These are phyloP conservation scores for Sinocyclocheilus maitianheensis DNA, from an alignment of 2,113 vertebrate species.

Conservation along the genomic window DNA sequence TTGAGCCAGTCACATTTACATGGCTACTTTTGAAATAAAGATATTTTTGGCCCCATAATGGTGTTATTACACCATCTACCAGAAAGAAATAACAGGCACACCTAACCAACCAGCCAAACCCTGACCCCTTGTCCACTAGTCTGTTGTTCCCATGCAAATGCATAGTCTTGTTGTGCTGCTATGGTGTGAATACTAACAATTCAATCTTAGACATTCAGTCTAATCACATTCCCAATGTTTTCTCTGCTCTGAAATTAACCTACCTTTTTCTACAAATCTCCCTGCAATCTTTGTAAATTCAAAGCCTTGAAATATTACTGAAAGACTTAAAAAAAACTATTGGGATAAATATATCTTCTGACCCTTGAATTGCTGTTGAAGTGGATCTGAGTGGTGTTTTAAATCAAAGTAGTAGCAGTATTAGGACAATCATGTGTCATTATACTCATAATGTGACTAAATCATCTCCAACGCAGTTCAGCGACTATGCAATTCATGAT, in stretches of 20 bases:
- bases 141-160: no score
- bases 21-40: no score
- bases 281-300: not conserved
- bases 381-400: conserved; percentile 10
- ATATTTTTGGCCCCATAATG: no score
- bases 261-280: not conserved
- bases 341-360: not conserved
- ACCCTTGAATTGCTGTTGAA: not conserved
- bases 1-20: no score
- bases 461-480: not conserved
- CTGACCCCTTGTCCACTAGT: no score
- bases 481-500: not conserved
- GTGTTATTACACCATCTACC: no score
- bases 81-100: no score
- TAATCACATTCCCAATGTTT: no score
- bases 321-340: not conserved
- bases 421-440: conserved; percentile 25
- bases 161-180: no score
- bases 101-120: no score
- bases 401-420: conserved; percentile 1
- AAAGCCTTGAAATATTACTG: not conserved
- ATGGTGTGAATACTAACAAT: no score
- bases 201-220: no score
- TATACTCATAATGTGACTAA: conserved; percentile 7
- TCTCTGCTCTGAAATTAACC: not conserved